These are phyloP conservation scores for Calliopsis andreniformis DNA, from an alignment of 1,140 invertebrate species.

Conservation along the genomic window DNA sequence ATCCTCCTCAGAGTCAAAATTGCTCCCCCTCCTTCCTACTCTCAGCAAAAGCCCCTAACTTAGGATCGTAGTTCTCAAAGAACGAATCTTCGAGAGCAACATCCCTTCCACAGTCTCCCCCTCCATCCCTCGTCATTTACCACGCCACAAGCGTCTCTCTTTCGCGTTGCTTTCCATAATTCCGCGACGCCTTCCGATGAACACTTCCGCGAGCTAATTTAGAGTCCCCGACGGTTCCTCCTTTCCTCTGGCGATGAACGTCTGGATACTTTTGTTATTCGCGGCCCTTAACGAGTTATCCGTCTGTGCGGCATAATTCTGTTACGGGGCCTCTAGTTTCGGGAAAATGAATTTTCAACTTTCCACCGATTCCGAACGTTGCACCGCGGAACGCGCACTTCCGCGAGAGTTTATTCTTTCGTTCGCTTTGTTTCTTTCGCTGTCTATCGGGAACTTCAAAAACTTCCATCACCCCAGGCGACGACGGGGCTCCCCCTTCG, in stretches of 20 bases:
- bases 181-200: conserved; percentile 18
- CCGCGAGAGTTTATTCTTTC: conserved; percentile 2
- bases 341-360: conserved; percentile 34
- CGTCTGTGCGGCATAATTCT: conserved; percentile 23
- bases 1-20: no score
- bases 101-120: no score
- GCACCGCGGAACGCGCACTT: not conserved
- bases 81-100: no score
- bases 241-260: not conserved
- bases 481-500: not conserved
- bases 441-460: conserved; percentile 13
- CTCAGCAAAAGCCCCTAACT: not conserved
- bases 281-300: conserved; percentile 28
- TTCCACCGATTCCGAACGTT: conserved; percentile 6
- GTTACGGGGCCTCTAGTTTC: not conserved
- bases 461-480: not conserved
- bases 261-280: conserved; percentile 27
- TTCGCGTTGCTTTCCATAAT: conserved; percentile 21
- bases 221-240: not conserved
- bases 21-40: no score
- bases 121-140: conserved; percentile 3
- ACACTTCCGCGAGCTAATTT: not conserved
- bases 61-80: no score
- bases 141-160: not conserved
- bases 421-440: conserved; percentile 10